Percentiles rank a stretch among this genome's conserved stretches.
Evolutionary conservation across 2,797 vertebrate genomes (phyloP).

Genomic region (Galaxias olidus): DNA sequence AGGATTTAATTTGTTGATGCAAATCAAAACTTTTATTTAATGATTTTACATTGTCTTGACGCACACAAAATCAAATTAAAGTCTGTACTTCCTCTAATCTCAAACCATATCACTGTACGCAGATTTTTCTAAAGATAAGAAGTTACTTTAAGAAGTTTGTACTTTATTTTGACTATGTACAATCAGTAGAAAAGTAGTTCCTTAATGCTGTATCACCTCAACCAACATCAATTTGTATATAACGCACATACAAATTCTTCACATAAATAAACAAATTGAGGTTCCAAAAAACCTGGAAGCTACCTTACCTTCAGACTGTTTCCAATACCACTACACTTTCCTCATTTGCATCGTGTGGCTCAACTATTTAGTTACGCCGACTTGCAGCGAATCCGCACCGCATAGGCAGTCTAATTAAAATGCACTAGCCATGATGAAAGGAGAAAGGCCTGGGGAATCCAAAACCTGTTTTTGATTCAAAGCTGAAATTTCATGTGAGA

Average conservation of each 20-base stretch:
- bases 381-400: slow-evolving; percentile 52
- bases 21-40: background rate
- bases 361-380: slow-evolving; percentile 56
- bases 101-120: too few relatives aligned
- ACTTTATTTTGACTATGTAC: too few relatives aligned
- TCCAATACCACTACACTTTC: slow-evolving; percentile 50
- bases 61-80: background rate
- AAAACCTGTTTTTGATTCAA: slow-evolving; percentile 74
- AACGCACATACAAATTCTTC: background rate
- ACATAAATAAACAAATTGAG: slow-evolving; percentile 20
- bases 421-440: slow-evolving; percentile 64
- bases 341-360: slow-evolving; percentile 53
- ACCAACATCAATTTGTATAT: background rate
- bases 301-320: slow-evolving; percentile 49
- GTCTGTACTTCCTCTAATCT: too few relatives aligned
- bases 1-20: background rate
- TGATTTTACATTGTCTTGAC: background rate
- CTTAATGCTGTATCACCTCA: too few relatives aligned
- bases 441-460: slow-evolving; percentile 59
- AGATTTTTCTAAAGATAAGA: too few relatives aligned
- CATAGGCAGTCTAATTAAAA: slow-evolving; percentile 69
- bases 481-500: slow-evolving; percentile 67
- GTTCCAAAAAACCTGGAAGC: slow-evolving; percentile 19
- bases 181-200: too few relatives aligned
- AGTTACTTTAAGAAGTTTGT: too few relatives aligned